These are phyloP conservation scores for Halocynthia roretzi DNA, from an alignment of 23 tunicate genomes.

Conservation along the genomic window DNA sequence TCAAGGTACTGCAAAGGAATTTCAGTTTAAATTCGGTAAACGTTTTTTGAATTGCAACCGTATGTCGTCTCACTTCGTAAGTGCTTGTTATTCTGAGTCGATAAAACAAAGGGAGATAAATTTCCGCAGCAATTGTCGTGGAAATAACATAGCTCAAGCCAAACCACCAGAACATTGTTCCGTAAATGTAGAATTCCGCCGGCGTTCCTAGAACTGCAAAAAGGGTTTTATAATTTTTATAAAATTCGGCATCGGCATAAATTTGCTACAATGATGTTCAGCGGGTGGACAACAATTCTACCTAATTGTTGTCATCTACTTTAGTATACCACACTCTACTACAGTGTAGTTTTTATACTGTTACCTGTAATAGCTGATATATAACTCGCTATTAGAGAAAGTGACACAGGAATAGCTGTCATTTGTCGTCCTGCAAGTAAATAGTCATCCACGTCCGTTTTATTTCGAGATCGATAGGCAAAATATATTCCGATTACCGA, in stretches of 20 bases:
- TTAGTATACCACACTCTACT: too few species aligned
- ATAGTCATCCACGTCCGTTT: slow-evolving; percentile 11
- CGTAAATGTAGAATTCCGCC: slow-evolving; percentile 9
- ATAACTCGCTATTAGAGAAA: slow-evolving; percentile 10
- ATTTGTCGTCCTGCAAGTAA: slow-evolving; percentile 5
- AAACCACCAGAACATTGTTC: slow-evolving; percentile 28
- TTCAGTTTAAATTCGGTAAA: too few species aligned
- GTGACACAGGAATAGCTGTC: slow-evolving; percentile 16
- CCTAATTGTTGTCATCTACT: too few species aligned
- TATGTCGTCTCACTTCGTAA: slow-evolving; percentile 28
- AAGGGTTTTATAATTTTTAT: background rate
- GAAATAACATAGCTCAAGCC: slow-evolving; percentile 13
- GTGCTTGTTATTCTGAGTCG: slow-evolving; percentile 30
- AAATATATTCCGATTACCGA: slow-evolving; percentile 6
- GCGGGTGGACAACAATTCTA: too few species aligned
- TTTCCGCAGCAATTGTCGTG: slow-evolving; percentile 27
- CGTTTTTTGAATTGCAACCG: too few species aligned
- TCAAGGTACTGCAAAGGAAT: slow-evolving; percentile 14
- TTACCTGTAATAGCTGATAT: slow-evolving; percentile 24
- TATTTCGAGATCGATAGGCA: slow-evolving; percentile 12
- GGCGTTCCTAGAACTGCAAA: slow-evolving; percentile 8
- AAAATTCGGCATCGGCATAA: background rate
- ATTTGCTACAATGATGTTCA: too few species aligned
- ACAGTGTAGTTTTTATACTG: too few species aligned
- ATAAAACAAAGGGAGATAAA: slow-evolving; percentile 36